A percentile compares a stretch with the other conserved stretches of the same genome.
Evolutionary conservation across 35 echinoderm and acorn worm species (phyloP).

Genomic region (Apostichopus japonicus): DNA sequence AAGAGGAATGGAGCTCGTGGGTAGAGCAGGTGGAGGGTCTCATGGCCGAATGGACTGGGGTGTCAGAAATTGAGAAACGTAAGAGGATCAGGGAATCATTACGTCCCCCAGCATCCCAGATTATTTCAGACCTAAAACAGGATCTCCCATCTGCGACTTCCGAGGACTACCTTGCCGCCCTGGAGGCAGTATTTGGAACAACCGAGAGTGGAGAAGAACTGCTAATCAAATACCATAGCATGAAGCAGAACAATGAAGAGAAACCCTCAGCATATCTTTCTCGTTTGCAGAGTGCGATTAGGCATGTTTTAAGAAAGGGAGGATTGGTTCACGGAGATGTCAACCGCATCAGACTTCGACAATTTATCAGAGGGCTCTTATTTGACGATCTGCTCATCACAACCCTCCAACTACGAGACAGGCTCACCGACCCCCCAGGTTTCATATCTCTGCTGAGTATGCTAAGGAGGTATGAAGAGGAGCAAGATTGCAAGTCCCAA

Average conservation of each 20-base stretch:
- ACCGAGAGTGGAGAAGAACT: slow-evolving; percentile 74
- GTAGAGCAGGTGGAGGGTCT: not conserved
- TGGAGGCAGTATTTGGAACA: slow-evolving; percentile 65
- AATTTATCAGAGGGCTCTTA: no score
- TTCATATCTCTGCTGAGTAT: no score
- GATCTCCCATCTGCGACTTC: slow-evolving; percentile 47
- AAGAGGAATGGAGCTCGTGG: not conserved
- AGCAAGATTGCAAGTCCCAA: not conserved
- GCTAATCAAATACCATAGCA: slow-evolving; percentile 23
- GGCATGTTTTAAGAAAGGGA: slow-evolving; percentile 44
- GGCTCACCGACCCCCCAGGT: no score
- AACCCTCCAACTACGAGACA: no score
- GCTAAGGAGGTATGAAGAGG: slow-evolving; percentile 75
- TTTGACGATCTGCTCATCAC: no score
- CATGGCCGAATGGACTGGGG: not conserved
- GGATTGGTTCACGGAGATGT: not conserved
- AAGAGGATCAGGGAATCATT: slow-evolving; percentile 45
- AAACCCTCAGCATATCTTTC: slow-evolving; percentile 21
- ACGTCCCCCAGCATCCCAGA: slow-evolving; percentile 40
- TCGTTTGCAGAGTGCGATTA: slow-evolving; percentile 9
- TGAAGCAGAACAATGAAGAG: slow-evolving; percentile 48
- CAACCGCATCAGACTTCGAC: not conserved
- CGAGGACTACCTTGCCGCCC: slow-evolving; percentile 58
- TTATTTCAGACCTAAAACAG: slow-evolving; percentile 58
- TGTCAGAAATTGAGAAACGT: not conserved